A percentile compares a stretch with the other conserved stretches of the same genome.
Evolutionary conservation across 2,797 vertebrate genomes (phyloP).

Genomic region (Lagodon rhomboides): DNA sequence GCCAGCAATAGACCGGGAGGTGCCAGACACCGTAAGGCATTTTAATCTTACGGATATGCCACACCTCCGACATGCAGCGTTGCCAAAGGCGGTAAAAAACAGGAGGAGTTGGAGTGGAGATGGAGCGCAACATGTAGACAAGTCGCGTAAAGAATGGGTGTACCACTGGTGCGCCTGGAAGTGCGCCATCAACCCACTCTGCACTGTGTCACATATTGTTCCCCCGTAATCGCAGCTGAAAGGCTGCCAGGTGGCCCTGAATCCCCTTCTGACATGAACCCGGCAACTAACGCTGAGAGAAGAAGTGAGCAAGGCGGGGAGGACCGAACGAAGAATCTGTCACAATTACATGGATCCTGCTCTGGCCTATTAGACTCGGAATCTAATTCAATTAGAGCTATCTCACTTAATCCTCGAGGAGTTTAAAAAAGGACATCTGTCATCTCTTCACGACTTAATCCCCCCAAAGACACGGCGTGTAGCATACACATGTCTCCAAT

Average conservation of each 20-base stretch:
- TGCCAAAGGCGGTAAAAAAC: conserved; percentile 59
- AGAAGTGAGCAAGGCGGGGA: conserved; percentile 20
- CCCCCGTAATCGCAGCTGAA: conserved; percentile 59
- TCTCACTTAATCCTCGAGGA: conserved; percentile 58
- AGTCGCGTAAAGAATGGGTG: conserved; percentile 50
- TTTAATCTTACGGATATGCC: conserved; percentile 50
- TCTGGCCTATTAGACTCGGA: conserved; percentile 28
- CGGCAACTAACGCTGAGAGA: conserved; percentile 30
- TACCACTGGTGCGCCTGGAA: conserved; percentile 51
- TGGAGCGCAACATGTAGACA: conserved; percentile 36
- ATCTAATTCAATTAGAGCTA: conserved; percentile 57
- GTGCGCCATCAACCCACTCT: conserved; percentile 59
- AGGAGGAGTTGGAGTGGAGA: conserved; percentile 36
- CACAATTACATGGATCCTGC: conserved; percentile 40
- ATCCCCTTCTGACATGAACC: conserved; percentile 49
- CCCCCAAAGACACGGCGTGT: conserved; percentile 40
- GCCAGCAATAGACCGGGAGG: conserved; percentile 29
- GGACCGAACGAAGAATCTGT: conserved; percentile 30
- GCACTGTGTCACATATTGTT: conserved; percentile 54
- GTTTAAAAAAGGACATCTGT: conserved; percentile 58
- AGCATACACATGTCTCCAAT: conserved; percentile 36
- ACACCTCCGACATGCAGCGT: conserved; percentile 27
- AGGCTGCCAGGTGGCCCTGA: conserved; percentile 61
- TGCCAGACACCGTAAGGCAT: conserved; percentile 40
- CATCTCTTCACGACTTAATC: conserved; percentile 65